Evolutionary conservation across 2,797 vertebrate genomes (phyloP), one percentile per base, ranked within the genome.

Genomic region (Apogon talboti): DNA sequence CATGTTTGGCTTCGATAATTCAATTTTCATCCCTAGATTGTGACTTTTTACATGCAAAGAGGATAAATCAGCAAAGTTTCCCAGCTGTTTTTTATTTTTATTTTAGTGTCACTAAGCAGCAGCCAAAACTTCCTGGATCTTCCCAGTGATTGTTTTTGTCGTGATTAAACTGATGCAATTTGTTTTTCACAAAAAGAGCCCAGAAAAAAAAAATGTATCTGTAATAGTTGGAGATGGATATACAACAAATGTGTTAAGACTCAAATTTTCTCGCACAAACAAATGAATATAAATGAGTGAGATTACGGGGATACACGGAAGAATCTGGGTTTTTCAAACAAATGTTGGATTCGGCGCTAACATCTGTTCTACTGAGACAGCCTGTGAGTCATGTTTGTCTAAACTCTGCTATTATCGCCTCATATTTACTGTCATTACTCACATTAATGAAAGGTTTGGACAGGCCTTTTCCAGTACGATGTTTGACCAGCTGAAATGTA

Each of bases 401-500:
- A 43, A 70, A 75, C 66, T 73, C 75, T 33, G 42, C 68, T 74
- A 76, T 88, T 82, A 86, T 83, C 74, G 33, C 49, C 61, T 81
- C 62, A 45, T 77, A 69, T 79, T 79, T 74, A 63, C 61, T 28
- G 41, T 68, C 66, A 59, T 85, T 83, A 76, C 38, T 85, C 71
- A 65, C 8, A 1, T 56, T 82, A 79, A 87, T 75, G 61, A 76
- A 69, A 67, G 60, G 42, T 71, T 78, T 62, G 61, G 71, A 64
- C 57, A 38, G 66, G 41, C 24, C 51, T 63, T 46, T 84, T 85
- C 74, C 66, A 78, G 1, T 19, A 52, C 9, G 0, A 15, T 82
- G 78, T 88, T 90, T 91, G 79, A 82, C 75, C 84, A 79, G 87
- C 86, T 87, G 84, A 89, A 64, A 59, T 48, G 38, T 47, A 30